These are phyloP conservation scores for Meda fulgida DNA, from an alignment of 2,797 vertebrate species.

Conservation along the genomic window DNA sequence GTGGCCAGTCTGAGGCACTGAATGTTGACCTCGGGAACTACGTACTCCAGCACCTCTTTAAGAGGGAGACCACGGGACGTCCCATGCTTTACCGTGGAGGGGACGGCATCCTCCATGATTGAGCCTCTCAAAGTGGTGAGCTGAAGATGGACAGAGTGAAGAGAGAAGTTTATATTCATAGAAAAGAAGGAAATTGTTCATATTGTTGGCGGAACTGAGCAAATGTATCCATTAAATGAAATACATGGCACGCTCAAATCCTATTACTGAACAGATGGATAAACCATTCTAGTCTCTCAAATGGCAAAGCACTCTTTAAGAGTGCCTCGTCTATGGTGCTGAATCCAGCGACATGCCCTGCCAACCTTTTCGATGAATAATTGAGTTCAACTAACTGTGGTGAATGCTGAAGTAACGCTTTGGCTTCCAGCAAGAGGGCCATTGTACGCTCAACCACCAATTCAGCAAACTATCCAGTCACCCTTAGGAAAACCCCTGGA, in stretches of 20 bases:
- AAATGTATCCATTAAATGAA: neutral
- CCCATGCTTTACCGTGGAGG: constrained; percentile 84
- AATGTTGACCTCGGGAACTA: constrained; percentile 83
- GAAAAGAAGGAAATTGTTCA: neutral
- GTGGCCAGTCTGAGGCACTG: constrained; percentile 83
- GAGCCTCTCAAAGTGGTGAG: constrained; percentile 84
- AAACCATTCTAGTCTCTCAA: constrained; percentile 29
- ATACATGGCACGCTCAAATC: neutral
- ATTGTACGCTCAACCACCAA: constrained; percentile 37
- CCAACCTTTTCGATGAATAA: constrained; percentile 49
- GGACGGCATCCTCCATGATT: constrained; percentile 85
- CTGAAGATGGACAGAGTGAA: constrained; percentile 62
- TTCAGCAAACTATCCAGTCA: constrained; percentile 40
- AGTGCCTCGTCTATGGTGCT: neutral
- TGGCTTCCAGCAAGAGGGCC: constrained; percentile 43
- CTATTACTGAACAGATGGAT: constrained; percentile 23
- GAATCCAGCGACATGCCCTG: constrained; percentile 13
- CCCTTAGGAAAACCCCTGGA: constrained; percentile 35
- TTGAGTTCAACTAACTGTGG: constrained; percentile 45
- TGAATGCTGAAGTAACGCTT: constrained; percentile 36
- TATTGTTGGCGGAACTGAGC: neutral
- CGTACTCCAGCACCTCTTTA: constrained; percentile 85
- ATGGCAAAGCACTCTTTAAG: constrained; percentile 13
- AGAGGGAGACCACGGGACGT: constrained; percentile 83
- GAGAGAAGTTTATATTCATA: neutral